A percentile compares a stretch with the other conserved stretches of the same genome.
phyloP scores from a whole-genome alignment of 2,113 vertebrate genomes.

The Strigops habroptila region DNA sequence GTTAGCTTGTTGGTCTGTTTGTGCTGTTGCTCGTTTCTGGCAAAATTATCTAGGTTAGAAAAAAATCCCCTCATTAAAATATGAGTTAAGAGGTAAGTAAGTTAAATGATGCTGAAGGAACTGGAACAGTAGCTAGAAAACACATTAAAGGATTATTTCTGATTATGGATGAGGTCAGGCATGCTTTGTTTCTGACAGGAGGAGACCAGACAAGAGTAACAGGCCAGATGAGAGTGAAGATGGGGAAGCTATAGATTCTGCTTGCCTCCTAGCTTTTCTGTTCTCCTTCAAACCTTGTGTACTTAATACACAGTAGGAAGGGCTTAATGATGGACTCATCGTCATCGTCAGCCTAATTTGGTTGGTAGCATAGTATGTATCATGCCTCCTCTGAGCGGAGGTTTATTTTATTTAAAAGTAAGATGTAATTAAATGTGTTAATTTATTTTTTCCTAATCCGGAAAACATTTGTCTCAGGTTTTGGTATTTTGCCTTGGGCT shows the following conservation, averaged over 20 bases:
- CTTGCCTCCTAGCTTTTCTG: background rate
- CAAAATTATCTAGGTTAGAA: constrained; percentile 5
- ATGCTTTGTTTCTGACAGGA: background rate
- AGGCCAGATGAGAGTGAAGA: background rate
- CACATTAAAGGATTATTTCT: constrained; percentile 50
- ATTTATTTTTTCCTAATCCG: constrained; percentile 17
- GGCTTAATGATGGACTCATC: background rate
- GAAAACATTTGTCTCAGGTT: background rate
- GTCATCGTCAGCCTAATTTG: background rate
- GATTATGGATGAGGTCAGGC: constrained; percentile 44
- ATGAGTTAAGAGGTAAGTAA: constrained; percentile 3
- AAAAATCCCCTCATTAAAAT: constrained; percentile 43
- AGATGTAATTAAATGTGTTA: background rate
- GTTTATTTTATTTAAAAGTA: constrained; percentile 5
- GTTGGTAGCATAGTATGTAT: background rate
- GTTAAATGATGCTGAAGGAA: constrained; percentile 9
- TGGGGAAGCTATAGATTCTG: background rate
- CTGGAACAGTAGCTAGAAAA: constrained; percentile 30
- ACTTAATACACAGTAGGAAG: background rate
- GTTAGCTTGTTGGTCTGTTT: background rate
- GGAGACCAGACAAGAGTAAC: background rate
- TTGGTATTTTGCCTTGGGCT: constrained; percentile 2
- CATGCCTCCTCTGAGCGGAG: background rate
- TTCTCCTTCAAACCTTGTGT: background rate
- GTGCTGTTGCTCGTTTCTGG: background rate